Evolutionary conservation across 2,113 vertebrate species (phyloP), one percentile per base, ranked within the genome.

Genomic region (Geothlypis trichas): DNA sequence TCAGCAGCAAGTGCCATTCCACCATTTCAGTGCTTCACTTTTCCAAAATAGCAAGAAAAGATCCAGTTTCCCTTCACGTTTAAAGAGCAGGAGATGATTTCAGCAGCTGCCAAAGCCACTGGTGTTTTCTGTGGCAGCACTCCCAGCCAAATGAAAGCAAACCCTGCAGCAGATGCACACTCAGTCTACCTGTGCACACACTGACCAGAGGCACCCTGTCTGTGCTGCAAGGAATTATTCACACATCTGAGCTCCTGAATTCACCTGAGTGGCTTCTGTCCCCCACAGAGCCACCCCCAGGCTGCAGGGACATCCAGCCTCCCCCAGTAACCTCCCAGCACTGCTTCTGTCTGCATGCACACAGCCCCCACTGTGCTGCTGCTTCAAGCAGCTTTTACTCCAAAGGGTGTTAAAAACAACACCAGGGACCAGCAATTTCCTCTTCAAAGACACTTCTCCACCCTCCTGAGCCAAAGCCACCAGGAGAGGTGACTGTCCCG

Each of bases 21-120:
- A 77, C 46, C 68, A 47, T 68, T 96, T 67, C 77, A 95, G 26
- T 20, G 39, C 21, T 86, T 77, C 72, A 49, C 1, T 0, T 22
- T 59, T 47, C 84, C 92, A 91, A 78, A 95, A 85, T 23, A 94
- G 85, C 58, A 93, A 88, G 84, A 92, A 95, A 89, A 95, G 7
- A 84, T 57, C 39, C n/a, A 4, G 20, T 68, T 89, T 89, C 82
- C 76, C 92, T 84, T 87, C 15, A 66, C 61, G 77, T 89, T 76
- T 88, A 59, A 83, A 82, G 85, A 92, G 91, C 92, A 90, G 84
- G 13, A 82, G 55, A 79, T 93, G 62, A 82, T 93, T 96, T 97
- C 84, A 94, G 83, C 82, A 93, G 90, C 93, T 95, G 90, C 41
- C 86, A 97, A 96, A 96, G 61, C 88, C 95, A 76, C 72, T 41